phyloP scores from a whole-genome alignment of 2,888 invertebrate genomes.

The Lasioglossum villosulum region DNA sequence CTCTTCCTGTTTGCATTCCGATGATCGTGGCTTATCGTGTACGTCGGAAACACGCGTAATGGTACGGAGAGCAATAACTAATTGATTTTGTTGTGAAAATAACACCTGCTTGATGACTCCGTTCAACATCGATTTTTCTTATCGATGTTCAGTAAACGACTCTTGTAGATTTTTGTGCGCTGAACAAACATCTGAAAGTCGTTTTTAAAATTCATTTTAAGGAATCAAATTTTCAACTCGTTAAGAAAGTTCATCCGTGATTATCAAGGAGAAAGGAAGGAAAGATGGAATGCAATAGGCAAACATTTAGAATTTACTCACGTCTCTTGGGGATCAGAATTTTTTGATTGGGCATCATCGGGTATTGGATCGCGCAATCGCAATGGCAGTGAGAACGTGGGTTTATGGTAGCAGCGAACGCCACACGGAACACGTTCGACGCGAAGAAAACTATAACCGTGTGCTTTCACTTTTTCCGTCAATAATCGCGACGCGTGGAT shows the following conservation, averaged over 20 bases:
- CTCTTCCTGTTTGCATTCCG: not conserved
- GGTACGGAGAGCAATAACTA: not conserved
- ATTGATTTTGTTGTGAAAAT: not conserved
- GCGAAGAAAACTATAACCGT: conserved; percentile 25
- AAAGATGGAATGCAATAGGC: not conserved
- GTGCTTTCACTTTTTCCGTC: conserved; percentile 38
- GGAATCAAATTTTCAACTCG: too few species aligned
- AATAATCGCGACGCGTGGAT: conserved; percentile 3
- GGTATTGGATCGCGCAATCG: not conserved
- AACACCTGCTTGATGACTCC: not conserved
- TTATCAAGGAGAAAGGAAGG: not conserved
- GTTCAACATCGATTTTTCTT: not conserved
- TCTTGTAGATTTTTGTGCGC: not conserved
- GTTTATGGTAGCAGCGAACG: conserved; percentile 28
- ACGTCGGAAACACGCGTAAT: not conserved
- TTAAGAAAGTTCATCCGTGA: not conserved
- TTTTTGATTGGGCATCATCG: not conserved
- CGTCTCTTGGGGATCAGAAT: not conserved
- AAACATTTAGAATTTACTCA: not conserved
- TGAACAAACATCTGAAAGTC: not conserved
- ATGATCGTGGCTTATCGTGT: not conserved
- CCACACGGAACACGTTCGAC: not conserved
- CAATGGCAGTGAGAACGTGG: conserved; percentile 29
- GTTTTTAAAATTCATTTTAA: not conserved
- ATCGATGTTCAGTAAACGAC: not conserved